These are phyloP conservation scores for Rhagonycha fulva DNA, from an alignment of 2,888 invertebrate species.

Conservation along the genomic window DNA sequence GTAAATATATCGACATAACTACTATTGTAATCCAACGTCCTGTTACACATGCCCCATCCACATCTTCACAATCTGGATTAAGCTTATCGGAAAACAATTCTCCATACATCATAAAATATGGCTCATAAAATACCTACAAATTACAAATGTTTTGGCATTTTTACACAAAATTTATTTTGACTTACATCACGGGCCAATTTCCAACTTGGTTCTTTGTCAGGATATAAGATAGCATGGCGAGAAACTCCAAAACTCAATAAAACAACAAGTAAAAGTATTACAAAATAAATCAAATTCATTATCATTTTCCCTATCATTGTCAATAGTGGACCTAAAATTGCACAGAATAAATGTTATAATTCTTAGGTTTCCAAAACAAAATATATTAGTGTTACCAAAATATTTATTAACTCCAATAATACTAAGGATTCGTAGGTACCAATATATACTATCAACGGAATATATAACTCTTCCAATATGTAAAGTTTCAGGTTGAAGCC, in stretches of 20 bases:
- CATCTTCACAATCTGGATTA: slow-evolving; percentile 84
- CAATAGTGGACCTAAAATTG: slow-evolving; percentile 82
- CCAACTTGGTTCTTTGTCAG: slow-evolving; percentile 89
- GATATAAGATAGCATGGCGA: slow-evolving; percentile 90
- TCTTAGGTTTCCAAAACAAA: neutral
- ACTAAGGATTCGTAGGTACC: slow-evolving; percentile 92
- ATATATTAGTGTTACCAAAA: slow-evolving; percentile 65
- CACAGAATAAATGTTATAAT: slow-evolving; percentile 1
- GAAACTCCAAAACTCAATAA: slow-evolving; percentile 97
- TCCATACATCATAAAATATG: slow-evolving; percentile 99
- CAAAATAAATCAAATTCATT: slow-evolving; percentile 97
- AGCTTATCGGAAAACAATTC: slow-evolving; percentile 97
- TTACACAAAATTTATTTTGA: slow-evolving; percentile 27
- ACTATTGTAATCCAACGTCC: slow-evolving; percentile 94
- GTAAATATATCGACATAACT: slow-evolving; percentile 93
- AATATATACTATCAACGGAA: slow-evolving; percentile 92
- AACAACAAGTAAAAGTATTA: slow-evolving; percentile 92
- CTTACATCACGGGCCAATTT: slow-evolving; percentile 84
- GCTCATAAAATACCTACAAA: slow-evolving; percentile 88
- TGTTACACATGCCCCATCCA: slow-evolving; percentile 74
- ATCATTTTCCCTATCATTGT: slow-evolving; percentile 99
- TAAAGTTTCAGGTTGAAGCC: slow-evolving; percentile 75
- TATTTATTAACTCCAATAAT: slow-evolving; percentile 97
- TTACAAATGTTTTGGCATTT: neutral
- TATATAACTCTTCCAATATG: slow-evolving; percentile 88